Evolutionary conservation across 2,113 vertebrate genomes (phyloP).

Genomic region (Limnothrissa miodon): DNA sequence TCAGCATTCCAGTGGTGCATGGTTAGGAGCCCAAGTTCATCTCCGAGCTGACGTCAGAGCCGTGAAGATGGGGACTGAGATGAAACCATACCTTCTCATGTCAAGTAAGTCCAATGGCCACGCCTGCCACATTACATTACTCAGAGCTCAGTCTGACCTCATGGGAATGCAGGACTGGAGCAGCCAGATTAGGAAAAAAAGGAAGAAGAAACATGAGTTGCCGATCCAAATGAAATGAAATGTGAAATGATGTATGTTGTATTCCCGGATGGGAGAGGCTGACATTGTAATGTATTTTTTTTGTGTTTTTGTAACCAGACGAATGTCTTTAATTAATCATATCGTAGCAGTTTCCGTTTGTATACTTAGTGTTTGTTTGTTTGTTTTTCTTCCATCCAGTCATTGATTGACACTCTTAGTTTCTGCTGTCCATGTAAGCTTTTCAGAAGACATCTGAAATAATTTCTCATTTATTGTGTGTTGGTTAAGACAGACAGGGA

Average conservation of each 20-base stretch:
- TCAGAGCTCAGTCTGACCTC: not conserved
- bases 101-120: not conserved
- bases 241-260: not conserved
- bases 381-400: not conserved
- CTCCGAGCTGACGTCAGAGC: not conserved
- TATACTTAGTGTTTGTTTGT: not conserved
- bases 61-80: not conserved
- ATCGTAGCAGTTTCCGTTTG: not conserved
- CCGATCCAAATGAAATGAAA: slow-evolving; percentile 2
- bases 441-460: not conserved
- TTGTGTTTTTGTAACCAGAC: not conserved
- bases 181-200: not conserved
- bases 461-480: not conserved
- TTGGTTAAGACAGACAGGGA: not conserved
- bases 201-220: not conserved
- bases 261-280: not conserved
- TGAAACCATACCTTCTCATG: not conserved
- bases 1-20: not conserved
- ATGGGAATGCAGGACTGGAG: not conserved
- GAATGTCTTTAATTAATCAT: not conserved
- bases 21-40: not conserved
- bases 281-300: not conserved
- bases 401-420: not conserved
- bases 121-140: not conserved
- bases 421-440: not conserved